These are phyloP conservation scores for Rhagophthalmus giganteus DNA, from an alignment of 2,888 invertebrate genomes.

Conservation along the genomic window DNA sequence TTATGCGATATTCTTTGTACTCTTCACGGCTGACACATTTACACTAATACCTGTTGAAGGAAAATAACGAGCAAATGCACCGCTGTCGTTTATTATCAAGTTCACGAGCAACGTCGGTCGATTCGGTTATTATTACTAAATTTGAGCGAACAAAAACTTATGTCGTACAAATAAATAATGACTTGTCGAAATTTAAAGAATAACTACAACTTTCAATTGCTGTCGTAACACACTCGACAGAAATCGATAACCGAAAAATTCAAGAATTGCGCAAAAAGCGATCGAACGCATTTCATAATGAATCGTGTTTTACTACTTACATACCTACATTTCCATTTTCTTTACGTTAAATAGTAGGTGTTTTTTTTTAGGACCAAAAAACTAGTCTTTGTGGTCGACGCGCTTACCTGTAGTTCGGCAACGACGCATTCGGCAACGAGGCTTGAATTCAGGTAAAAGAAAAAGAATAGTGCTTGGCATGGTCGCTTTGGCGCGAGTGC, in stretches of 20 bases:
- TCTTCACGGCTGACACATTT: constrained; percentile 45
- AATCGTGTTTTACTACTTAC: too few relatives aligned
- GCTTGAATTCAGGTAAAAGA: constrained; percentile 24
- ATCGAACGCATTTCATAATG: too few relatives aligned
- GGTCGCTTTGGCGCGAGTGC: constrained; percentile 21
- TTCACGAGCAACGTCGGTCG: constrained; percentile 32
- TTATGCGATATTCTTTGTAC: constrained; percentile 46
- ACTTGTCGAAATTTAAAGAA: too few relatives aligned
- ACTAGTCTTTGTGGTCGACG: too few relatives aligned
- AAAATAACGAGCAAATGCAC: constrained; percentile 31
- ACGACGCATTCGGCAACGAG: constrained; percentile 20
- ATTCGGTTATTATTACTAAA: constrained; percentile 17
- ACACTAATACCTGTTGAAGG: constrained; percentile 40
- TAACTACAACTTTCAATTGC: too few relatives aligned
- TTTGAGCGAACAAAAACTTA: constrained; percentile 7
- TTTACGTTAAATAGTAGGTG: too few relatives aligned
- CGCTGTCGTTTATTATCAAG: constrained; percentile 29
- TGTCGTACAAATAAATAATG: constrained; percentile 1
- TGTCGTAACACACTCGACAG: too few relatives aligned
- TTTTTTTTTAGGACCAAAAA: too few relatives aligned
- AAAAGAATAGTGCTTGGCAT: constrained; percentile 17
- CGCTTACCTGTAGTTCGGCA: too few relatives aligned
- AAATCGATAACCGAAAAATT: too few relatives aligned
- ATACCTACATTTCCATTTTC: too few relatives aligned
- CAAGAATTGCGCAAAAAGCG: too few relatives aligned